Evolutionary conservation across 2,888 invertebrate genomes (phyloP), one percentile per base, ranked within the genome.

Genomic region (Acanthopleura granulata): DNA sequence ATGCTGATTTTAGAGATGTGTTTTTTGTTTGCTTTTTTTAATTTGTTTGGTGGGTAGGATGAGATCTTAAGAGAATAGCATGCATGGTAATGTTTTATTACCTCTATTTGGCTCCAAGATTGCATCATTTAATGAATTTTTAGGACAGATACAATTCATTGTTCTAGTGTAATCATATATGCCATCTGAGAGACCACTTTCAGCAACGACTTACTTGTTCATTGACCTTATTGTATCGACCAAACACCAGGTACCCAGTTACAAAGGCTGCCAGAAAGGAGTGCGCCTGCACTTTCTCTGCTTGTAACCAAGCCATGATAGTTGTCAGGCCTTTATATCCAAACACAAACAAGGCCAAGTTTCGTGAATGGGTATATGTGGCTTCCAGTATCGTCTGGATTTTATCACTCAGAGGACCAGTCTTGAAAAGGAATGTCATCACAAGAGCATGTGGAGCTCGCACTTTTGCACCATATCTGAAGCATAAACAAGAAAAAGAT

Each of bases 381-480:
- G 91, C 89, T 62, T 88, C 86, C 15, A 91, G 74, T 62, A 92
- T 91, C 0, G 86, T 85, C 66, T 79, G 77, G 11, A 90, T 77
- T 77, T 91, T 91, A 70, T 90, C 85, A 72, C 81, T 76, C 15
- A 91, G 72, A 91, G 90, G 89, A 79, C 91, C 91, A 74, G 87
- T 85, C 75, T 89, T 90, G 82, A 91, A 92, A 6, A 92, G 86
- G 75, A 92, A 90, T 22, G 91, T 90, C 91, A 91, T 91, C 14
- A 92, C 91, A 74, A 92, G 79, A 4, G 91, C 91, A 86, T 92
- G 92, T 22, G 92, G 91, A 76, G 91, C 89, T 66, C 92, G 86
- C 57, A 92, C 89, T 74, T 91, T 90, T 11, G 88, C 90, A 70
- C 92, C 92, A 87, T 92, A 92, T 29, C 91, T 91, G 83, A 57